A percentile compares a stretch with the other conserved stretches of the same genome.
phyloP scores from a whole-genome alignment of 2,113 vertebrate genomes.

The Psittacara wagleri region DNA sequence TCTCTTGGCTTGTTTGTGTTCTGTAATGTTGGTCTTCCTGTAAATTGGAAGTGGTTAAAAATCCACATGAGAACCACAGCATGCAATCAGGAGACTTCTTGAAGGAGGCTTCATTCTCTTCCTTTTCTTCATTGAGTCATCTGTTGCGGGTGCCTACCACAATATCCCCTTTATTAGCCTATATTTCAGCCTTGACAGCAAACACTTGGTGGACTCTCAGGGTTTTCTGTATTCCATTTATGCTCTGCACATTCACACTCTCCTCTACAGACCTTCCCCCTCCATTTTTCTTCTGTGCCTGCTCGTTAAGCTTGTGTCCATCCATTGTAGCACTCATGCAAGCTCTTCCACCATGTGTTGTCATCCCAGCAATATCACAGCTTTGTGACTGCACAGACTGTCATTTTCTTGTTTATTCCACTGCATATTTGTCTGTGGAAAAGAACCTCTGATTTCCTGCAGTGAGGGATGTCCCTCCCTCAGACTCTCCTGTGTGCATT shows the following conservation, averaged over 20 bases:
- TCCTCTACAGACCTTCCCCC: neutral
- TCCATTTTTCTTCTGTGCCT: neutral
- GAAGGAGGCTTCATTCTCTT: neutral
- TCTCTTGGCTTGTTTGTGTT: neutral
- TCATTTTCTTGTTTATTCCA: neutral
- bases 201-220: neutral
- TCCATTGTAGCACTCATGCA: neutral
- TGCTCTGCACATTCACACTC: neutral
- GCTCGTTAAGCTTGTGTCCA: neutral
- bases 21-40: neutral
- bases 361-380: neutral
- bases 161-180: neutral
- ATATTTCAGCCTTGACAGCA: neutral
- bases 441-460: neutral
- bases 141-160: neutral
- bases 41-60: neutral
- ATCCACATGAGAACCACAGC: neutral
- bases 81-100: neutral
- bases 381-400: neutral
- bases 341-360: neutral
- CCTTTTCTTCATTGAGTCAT: neutral
- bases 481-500: neutral
- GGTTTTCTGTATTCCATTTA: neutral
- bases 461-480: neutral
- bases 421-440: neutral